Conservation (phyloP, 2,113 vertebrate genomes). For the Crotalus horridus region DNA sequence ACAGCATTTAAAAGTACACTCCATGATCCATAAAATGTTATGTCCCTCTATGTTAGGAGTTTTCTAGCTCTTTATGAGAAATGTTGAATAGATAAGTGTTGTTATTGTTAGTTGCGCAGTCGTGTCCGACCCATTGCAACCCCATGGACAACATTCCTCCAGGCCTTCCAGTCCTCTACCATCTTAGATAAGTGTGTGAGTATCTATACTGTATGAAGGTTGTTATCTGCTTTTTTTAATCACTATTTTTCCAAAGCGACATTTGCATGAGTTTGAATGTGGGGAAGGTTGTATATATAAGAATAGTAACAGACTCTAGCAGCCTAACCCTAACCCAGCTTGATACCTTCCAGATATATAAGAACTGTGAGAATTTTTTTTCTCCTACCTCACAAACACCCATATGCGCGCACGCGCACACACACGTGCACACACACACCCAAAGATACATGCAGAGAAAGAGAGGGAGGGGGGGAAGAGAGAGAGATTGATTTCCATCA, state of each 20-base stretch:
- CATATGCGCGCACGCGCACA: accelerated
- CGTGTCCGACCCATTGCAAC: too few species aligned
- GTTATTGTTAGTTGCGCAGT: too few species aligned
- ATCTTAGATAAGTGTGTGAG: background rate
- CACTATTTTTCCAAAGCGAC: background rate
- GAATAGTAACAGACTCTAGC: background rate
- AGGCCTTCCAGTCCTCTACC: too few species aligned
- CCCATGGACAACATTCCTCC: too few species aligned
- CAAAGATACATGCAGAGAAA: background rate
- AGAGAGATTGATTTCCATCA: background rate
- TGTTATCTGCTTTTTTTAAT: background rate
- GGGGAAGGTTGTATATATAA: background rate
- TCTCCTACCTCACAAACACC: background rate
- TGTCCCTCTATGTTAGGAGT: background rate
- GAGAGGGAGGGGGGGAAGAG: background rate
- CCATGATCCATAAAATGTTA: background rate
- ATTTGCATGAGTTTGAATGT: background rate
- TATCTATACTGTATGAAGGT: background rate
- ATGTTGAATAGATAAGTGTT: background rate
- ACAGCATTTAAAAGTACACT: background rate
- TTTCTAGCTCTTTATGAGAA: background rate
- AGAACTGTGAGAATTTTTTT: background rate
- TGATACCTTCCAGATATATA: background rate
- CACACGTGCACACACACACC: background rate
- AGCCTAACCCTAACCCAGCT: background rate